Evolutionary conservation across 92 coral and sea anemone species (phyloP).

Genomic region (Porites divaricata): DNA sequence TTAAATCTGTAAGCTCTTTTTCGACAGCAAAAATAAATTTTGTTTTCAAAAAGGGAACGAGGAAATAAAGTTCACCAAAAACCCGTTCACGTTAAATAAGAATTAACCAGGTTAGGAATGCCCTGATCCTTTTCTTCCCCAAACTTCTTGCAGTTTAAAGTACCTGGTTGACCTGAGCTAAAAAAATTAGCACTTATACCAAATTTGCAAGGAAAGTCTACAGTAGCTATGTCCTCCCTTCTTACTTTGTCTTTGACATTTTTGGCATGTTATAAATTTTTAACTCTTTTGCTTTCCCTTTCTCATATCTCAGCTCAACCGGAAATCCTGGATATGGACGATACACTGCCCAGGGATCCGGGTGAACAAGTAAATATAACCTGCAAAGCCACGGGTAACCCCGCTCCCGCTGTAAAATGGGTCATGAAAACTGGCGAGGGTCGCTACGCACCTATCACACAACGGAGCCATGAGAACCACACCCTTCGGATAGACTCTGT

Average conservation of each 20-base stretch:
- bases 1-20: no score
- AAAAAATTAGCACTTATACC: no score
- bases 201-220: background rate
- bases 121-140: no score
- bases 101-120: no score
- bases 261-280: background rate
- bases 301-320: constrained; percentile 59
- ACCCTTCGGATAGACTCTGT: constrained; percentile 41
- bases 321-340: constrained; percentile 32
- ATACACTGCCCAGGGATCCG: constrained; percentile 15
- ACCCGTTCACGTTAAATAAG: no score
- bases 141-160: no score
- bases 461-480: constrained; percentile 13
- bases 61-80: no score
- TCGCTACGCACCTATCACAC: constrained; percentile 29
- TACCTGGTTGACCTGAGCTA: no score
- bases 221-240: background rate
- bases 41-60: no score
- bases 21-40: no score
- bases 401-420: constrained; percentile 74
- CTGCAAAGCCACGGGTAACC: constrained; percentile 81
- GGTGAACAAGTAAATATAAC: constrained; percentile 55
- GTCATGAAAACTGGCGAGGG: constrained; percentile 44
- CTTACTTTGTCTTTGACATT: background rate
- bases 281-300: background rate